Evolutionary conservation across 1,140 invertebrate species (phyloP), one percentile per base, ranked within the genome.

Genomic region (Pinna nobilis): DNA sequence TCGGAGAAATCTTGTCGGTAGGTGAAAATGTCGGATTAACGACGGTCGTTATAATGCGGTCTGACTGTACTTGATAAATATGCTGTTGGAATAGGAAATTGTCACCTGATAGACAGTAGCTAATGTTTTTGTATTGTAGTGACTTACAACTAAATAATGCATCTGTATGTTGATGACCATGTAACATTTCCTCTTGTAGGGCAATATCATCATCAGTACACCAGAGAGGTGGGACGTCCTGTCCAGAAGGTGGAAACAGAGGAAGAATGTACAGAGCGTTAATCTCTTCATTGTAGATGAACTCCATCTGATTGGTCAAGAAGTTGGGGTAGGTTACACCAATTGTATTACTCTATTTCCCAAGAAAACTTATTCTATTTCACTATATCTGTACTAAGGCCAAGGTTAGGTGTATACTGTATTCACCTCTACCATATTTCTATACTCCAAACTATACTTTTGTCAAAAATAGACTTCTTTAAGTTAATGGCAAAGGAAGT

Each of bases 171-270:
- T n/a, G n/a, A n/a, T n/a, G n/a, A n/a, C n/a, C n/a, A 28, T 0
- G 87, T 96, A 1, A 94, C 94, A 39, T 63, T 67, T 66, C 47
- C 57, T 13, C 63, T 72, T 75, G 30, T 95, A 97, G 87, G 97
- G 96, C 20, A 96, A 99, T 88, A 94, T 99, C 28, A 95, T 99
- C 7, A 94, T 99, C 63, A 95, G 95, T 18, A 99, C 97, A 0
- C 97, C 98, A 2, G 98, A 99, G 80, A 98, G 98, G 82, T 99
- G 98, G 98, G 98, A 99, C 89, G 95, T 99, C 9, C 89, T 99
- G 0, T 99, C 98, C 0, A 91, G 98, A 72, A 91, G 98, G 72
- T 99, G 98, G 98, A 99, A 99, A 86, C 97, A 99, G 83, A 91
- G 98, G 6, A 99, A 99, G 88, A 98, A 98, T 87, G 97, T 99